phyloP scores from a whole-genome alignment of 2,888 invertebrate species.

The Ichneumoninae sp. region DNA sequence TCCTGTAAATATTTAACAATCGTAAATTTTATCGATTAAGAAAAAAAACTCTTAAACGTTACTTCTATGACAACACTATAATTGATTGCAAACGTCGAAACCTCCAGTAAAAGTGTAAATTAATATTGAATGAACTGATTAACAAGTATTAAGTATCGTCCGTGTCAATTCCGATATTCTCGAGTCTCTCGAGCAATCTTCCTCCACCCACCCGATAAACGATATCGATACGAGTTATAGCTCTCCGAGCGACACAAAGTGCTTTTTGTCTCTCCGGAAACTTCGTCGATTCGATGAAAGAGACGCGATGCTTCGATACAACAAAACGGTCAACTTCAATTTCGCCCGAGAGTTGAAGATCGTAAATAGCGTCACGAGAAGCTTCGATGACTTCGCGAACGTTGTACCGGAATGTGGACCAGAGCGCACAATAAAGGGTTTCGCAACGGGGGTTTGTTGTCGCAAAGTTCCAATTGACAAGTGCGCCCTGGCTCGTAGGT shows the following conservation, averaged over 20 bases:
- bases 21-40: not conserved
- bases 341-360: slow-evolving; percentile 65
- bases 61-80: not conserved
- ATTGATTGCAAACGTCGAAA: not conserved
- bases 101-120: not conserved
- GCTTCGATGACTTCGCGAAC: not conserved
- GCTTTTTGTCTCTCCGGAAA: not conserved
- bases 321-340: slow-evolving; percentile 75
- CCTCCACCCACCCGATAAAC: not conserved
- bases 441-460: slow-evolving; percentile 62
- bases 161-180: not conserved
- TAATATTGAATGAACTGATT: not conserved
- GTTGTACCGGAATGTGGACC: not conserved
- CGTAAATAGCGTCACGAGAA: slow-evolving; percentile 1
- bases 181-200: not conserved
- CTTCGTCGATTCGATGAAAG: slow-evolving; percentile 65
- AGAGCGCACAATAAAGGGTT: slow-evolving; percentile 58
- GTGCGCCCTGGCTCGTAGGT: slow-evolving; percentile 31
- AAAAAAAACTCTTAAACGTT: not conserved
- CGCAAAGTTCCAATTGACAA: slow-evolving; percentile 66
- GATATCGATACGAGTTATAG: slow-evolving; percentile 70
- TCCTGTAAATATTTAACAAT: slow-evolving; percentile 69
- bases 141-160: not conserved
- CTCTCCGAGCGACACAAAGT: slow-evolving; percentile 56
- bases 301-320: slow-evolving; percentile 73